Evolutionary conservation across 2,113 vertebrate genomes (phyloP).

Genomic region (Diadophis punctatus): DNA sequence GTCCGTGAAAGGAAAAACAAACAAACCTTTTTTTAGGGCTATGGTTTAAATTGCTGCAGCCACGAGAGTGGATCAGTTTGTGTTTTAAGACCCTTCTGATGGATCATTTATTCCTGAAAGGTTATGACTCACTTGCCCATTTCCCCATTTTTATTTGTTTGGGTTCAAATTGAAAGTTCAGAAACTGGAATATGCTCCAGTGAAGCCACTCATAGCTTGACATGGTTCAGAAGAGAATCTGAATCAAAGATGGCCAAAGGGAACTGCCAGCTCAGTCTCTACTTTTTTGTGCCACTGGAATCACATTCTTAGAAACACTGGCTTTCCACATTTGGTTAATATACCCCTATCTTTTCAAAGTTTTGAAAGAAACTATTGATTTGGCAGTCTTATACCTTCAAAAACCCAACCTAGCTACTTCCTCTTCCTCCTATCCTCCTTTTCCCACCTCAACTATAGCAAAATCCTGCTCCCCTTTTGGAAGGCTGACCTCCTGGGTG

Average conservation of each 20-base stretch:
- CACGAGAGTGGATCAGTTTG: not conserved
- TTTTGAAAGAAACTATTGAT: not conserved
- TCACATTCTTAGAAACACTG: not conserved
- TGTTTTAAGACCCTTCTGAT: not conserved
- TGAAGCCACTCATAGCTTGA: not conserved
- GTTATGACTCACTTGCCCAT: constrained; percentile 3
- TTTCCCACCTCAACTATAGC: not conserved
- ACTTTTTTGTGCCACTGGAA: not conserved
- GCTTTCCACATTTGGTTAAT: not conserved
- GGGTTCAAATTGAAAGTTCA: constrained; percentile 20
- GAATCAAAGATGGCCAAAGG: not conserved
- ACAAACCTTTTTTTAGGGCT: not conserved
- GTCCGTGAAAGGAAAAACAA: constrained; percentile 1
- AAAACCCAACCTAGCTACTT: not conserved
- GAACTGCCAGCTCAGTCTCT: not conserved
- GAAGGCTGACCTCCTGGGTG: not conserved
- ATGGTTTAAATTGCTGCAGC: constrained; percentile 10
- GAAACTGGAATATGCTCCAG: not conserved
- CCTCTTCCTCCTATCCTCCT: not conserved
- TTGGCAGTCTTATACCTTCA: not conserved
- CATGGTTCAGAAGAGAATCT: not conserved
- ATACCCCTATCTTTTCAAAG: accelerated
- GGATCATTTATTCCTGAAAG: constrained; percentile 26
- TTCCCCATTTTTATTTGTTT: not conserved
- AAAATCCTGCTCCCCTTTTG: not conserved